Conservation (phyloP, 2,113 vertebrate genomes). For the Sebastes schlegelii region DNA sequence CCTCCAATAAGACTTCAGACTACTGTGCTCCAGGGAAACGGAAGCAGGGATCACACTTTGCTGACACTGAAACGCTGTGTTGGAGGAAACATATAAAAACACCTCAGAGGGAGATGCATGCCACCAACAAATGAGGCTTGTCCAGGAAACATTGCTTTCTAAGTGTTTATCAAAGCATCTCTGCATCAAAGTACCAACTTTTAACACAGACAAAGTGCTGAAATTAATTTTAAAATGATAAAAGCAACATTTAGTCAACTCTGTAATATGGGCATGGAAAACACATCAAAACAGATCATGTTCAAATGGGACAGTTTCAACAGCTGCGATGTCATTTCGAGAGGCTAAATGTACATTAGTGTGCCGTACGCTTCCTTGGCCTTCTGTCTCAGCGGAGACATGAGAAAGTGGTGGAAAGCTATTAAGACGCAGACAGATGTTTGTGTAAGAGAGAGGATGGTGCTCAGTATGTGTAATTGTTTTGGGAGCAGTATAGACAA, state of each 20-base stretch:
- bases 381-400: slow-evolving; percentile 1
- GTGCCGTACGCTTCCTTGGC: not conserved
- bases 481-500: slow-evolving; percentile 27
- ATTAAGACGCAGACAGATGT: slow-evolving; percentile 20
- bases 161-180: not conserved
- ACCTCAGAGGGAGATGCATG: slow-evolving; percentile 1
- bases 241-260: not conserved
- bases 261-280: not conserved
- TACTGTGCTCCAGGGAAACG: slow-evolving; percentile 1
- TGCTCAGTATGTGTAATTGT: slow-evolving; percentile 24
- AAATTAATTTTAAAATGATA: slow-evolving; percentile 4
- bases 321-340: not conserved
- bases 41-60: slow-evolving; percentile 11
- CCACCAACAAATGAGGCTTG: slow-evolving; percentile 8
- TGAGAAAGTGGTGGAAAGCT: slow-evolving; percentile 23
- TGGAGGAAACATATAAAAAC: slow-evolving; percentile 14
- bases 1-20: not conserved
- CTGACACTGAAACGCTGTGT: slow-evolving; percentile 25
- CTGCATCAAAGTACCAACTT: slow-evolving; percentile 20
- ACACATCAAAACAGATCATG: not conserved
- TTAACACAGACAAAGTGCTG: not conserved
- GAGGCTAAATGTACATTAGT: not conserved
- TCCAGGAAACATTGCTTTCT: slow-evolving; percentile 18
- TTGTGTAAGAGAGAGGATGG: slow-evolving; percentile 11
- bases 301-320: slow-evolving; percentile 8